Conservation (phyloP, 2,888 invertebrate genomes). For the Barypeithes pellucidus region DNA sequence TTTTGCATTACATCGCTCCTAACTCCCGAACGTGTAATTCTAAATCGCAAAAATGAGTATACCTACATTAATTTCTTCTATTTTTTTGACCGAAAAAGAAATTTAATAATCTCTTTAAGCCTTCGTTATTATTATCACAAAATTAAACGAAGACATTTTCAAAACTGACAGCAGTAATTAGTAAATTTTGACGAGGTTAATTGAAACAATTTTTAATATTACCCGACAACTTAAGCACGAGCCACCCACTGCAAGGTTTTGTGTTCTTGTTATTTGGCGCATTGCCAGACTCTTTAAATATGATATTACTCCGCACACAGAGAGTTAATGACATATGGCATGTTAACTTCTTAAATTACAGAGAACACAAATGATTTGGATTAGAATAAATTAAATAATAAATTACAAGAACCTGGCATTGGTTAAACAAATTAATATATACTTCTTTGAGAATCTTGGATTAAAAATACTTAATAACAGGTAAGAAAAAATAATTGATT, state of each 20-base stretch:
- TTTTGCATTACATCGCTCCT: too few relatives aligned
- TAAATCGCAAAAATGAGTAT: too few relatives aligned
- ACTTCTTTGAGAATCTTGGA: too few relatives aligned
- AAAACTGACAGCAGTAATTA: slow-evolving; percentile 45
- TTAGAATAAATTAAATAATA: not conserved
- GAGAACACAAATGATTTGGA: not conserved
- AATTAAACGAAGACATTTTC: not conserved
- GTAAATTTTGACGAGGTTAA: slow-evolving; percentile 47
- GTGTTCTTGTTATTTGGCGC: slow-evolving; percentile 42
- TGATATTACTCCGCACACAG: slow-evolving; percentile 43
- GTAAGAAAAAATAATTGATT: too few relatives aligned
- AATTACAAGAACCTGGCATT: not conserved
- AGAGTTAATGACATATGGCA: slow-evolving; percentile 30
- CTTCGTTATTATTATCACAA: not conserved
- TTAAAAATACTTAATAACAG: too few relatives aligned
- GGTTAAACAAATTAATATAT: too few relatives aligned
- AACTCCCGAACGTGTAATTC: too few relatives aligned
- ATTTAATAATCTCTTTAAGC: not conserved
- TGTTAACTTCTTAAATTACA: not conserved
- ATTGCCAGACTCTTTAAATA: slow-evolving; percentile 43
- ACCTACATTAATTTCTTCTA: too few relatives aligned
- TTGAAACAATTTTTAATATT: slow-evolving; percentile 46
- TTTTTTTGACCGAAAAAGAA: too few relatives aligned
- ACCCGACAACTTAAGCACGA: slow-evolving; percentile 46
- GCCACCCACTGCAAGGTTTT: slow-evolving; percentile 46